Base-by-base conservation (phyloP, 1,140 invertebrate species). In the Drosophila mauritiana region DNA sequence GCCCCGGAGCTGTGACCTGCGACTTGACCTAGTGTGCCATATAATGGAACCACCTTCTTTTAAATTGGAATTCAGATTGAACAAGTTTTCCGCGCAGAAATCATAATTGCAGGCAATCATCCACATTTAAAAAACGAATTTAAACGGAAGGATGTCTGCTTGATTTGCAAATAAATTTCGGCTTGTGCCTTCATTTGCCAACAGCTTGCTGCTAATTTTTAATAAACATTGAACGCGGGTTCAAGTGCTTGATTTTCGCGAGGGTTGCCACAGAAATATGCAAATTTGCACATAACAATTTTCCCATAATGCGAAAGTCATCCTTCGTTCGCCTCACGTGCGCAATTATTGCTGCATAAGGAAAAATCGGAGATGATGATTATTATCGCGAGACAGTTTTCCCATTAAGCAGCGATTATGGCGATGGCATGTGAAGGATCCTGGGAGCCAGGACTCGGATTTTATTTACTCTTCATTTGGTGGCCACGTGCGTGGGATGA, bases 151-250 rank as follows among this genome's bases (percentile, higher is more conserved):
- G 58, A 73, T 34, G 45, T 17, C 79, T 56, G 45, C 27, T 12
- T 42, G 58, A 78, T 65, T 68, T 45, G 48, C 42, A 70, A 70
- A 70, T 70, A 12, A 70, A 15, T 42, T 42, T 48, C 25, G 11
- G 0, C 40, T 78, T 70, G 25, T 45, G 69, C 45, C 45, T 45
- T 78, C 53, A 81, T 70, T 73, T 78, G 65, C 68, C 61, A 83
- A 79, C 84, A 89, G 84, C 84, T 73, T 89, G 80, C 89, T 89
- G 80, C 69, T 78, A 89, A 89, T 80, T 89, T 80, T 74, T 78
- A 74, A 89, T 78, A 86, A 86, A 89, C 74, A 86, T 86, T 86
- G 74, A 78, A 65, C 43, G 45, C 65, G 52, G 45, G 31, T 45
- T 40, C 12, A 64, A 75, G 53, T 49, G 27, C n/a, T 11, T 13